Evolutionary conservation across 1,140 invertebrate species (phyloP).

Genomic region (Lethocerus indicus): DNA sequence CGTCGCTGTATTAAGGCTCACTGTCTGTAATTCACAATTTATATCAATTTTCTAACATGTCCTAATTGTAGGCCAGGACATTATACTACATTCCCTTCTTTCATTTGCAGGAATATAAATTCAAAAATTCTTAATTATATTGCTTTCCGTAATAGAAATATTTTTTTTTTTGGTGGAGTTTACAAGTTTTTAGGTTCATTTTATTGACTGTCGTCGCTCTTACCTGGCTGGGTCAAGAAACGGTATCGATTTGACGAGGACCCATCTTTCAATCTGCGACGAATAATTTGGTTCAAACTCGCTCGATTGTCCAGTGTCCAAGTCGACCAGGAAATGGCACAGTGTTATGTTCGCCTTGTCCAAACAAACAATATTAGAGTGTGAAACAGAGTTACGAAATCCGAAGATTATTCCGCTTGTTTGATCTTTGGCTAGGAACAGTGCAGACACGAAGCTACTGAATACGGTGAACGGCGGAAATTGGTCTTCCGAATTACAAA

Average conservation of each 20-base stretch:
- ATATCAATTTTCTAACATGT: background rate
- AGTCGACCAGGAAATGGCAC: conserved; percentile 77
- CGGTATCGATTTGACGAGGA: conserved; percentile 45
- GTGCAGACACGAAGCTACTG: too few species aligned
- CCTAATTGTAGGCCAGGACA: background rate
- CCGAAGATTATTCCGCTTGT: too few species aligned
- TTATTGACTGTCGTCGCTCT: too few species aligned
- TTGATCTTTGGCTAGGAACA: background rate
- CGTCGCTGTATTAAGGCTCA: background rate
- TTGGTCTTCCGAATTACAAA: too few species aligned
- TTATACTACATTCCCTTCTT: background rate
- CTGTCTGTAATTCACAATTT: background rate
- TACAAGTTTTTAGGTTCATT: too few species aligned
- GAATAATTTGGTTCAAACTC: conserved; percentile 68
- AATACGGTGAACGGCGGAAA: too few species aligned
- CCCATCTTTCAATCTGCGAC: conserved; percentile 50
- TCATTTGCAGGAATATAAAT: background rate
- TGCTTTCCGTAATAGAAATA: too few species aligned
- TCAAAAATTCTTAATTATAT: too few species aligned
- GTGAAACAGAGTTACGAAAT: background rate
- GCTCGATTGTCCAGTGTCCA: conserved; percentile 55
- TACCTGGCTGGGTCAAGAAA: conserved; percentile 62
- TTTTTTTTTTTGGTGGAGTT: too few species aligned
- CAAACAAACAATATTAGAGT: conserved; percentile 17
- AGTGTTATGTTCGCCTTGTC: conserved; percentile 52